Conservation (phyloP, 2,888 invertebrate genomes). For the Netelia virgata region DNA sequence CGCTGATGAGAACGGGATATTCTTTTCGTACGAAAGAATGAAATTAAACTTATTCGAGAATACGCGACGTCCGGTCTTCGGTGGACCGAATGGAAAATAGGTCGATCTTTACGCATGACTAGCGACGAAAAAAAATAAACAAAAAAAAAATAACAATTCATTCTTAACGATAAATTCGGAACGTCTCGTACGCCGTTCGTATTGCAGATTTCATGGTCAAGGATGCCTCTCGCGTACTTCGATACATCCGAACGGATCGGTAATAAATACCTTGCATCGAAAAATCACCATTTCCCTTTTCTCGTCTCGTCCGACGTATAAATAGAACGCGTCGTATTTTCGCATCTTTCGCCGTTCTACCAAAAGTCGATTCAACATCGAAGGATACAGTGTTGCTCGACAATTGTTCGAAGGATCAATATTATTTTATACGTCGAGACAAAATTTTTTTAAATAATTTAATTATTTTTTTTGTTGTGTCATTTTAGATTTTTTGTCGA, state of each 20-base stretch:
- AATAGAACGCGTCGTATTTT: not conserved
- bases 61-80: not conserved
- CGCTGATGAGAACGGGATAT: too few species aligned
- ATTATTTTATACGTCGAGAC: not conserved
- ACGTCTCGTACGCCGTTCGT: constrained; percentile 1
- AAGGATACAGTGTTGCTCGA: not conserved
- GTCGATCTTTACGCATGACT: not conserved
- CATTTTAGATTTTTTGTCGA: not conserved
- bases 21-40: not conserved
- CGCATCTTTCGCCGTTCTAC: not conserved
- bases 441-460: not conserved
- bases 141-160: not conserved
- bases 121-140: not conserved
- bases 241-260: not conserved
- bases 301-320: constrained; percentile 18
- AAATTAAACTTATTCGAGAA: not conserved
- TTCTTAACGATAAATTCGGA: constrained; percentile 11
- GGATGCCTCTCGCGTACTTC: constrained; percentile 6
- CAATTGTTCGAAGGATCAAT: not conserved
- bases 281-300: constrained; percentile 27
- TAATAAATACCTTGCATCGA: constrained; percentile 9
- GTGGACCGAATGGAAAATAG: not conserved
- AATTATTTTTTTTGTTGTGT: not conserved
- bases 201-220: constrained; percentile 22
- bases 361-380: not conserved